phyloP scores from a whole-genome alignment of 2,888 invertebrate genomes.

The Spatulosminthurus flaviceps region DNA sequence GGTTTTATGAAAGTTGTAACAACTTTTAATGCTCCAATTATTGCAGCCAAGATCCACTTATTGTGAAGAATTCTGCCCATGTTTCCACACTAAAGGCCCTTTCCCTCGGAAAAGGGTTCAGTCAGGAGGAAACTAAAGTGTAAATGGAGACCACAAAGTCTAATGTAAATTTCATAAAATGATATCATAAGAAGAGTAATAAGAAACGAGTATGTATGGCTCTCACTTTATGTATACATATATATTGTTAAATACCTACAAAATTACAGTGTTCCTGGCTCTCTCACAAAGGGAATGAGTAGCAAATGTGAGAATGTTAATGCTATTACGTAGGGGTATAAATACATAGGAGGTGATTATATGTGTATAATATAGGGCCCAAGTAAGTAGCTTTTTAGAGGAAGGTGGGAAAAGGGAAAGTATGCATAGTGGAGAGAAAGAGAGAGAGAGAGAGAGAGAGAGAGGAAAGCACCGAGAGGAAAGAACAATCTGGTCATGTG shows the following conservation, averaged over 20 bases:
- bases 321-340: no score
- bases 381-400: background rate
- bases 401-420: background rate
- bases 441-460: background rate
- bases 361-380: no score
- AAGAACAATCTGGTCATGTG: slow-evolving; percentile 36
- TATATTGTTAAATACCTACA: background rate
- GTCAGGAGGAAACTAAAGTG: background rate
- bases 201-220: background rate
- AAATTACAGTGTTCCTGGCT: background rate
- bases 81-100: no score
- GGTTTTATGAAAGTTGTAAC: background rate
- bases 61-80: background rate
- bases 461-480: background rate
- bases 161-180: slow-evolving; percentile 45
- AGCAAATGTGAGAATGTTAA: background rate
- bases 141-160: slow-evolving; percentile 21
- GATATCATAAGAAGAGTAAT: slow-evolving; percentile 28
- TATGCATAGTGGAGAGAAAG: background rate
- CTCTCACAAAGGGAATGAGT: background rate
- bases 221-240: no score
- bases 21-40: background rate
- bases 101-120: no score
- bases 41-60: background rate
- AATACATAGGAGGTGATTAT: no score